Evolutionary conservation across 2,113 vertebrate genomes (phyloP).

Genomic region (Apteryx mantelli): DNA sequence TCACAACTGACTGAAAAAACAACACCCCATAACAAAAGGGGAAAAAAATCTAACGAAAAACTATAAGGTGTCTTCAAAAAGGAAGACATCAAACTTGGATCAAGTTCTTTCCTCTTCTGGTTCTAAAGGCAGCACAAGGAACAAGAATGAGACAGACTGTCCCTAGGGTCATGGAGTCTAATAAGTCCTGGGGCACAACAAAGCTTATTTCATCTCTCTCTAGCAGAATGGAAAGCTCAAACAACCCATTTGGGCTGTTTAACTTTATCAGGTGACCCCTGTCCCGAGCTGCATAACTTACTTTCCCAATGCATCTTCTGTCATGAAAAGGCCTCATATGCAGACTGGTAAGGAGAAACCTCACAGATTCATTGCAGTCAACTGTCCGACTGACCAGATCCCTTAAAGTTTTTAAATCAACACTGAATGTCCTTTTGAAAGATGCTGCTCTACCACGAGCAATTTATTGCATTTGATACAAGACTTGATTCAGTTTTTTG

Average conservation of each 20-base stretch:
- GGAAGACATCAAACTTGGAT: background rate
- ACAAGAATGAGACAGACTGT: background rate
- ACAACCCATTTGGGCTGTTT: background rate
- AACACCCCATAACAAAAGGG: background rate
- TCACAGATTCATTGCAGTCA: background rate
- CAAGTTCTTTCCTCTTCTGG: background rate
- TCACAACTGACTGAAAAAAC: background rate
- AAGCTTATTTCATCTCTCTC: background rate
- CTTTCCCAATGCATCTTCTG: background rate
- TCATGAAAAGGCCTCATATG: background rate
- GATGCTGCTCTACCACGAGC: background rate
- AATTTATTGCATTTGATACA: background rate
- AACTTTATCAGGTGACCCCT: background rate
- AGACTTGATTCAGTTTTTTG: background rate
- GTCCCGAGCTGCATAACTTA: background rate
- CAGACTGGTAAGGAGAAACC: background rate
- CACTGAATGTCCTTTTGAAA: background rate
- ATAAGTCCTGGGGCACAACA: background rate
- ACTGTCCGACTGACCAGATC: background rate
- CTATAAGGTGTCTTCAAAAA: background rate
- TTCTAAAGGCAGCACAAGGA: background rate
- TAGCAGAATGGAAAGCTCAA: background rate
- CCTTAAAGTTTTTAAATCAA: background rate
- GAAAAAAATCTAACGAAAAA: background rate
- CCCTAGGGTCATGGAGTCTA: background rate